These are phyloP conservation scores for Sitta carolinensis DNA, from an alignment of 2,797 vertebrate species.

Conservation along the genomic window DNA sequence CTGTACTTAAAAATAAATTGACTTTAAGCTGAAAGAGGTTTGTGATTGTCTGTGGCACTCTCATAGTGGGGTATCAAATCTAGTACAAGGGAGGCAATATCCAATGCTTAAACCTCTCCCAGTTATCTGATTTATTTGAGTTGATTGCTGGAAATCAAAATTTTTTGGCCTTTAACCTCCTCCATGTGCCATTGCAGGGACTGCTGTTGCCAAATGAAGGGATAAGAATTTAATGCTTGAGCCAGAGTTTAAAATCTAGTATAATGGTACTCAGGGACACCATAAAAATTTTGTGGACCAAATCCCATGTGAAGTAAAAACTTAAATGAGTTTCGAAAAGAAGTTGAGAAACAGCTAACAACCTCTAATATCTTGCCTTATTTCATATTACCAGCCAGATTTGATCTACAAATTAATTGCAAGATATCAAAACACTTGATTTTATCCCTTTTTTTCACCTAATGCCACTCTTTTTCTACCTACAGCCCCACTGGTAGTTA, in stretches of 20 bases:
- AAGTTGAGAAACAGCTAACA: not conserved
- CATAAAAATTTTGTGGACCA: not conserved
- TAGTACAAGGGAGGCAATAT: not conserved
- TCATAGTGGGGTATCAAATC: not conserved
- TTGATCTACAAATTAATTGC: not conserved
- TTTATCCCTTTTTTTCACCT: not conserved
- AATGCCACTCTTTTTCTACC: not conserved
- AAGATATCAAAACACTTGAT: not conserved
- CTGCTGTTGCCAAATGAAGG: not conserved
- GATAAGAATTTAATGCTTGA: not conserved
- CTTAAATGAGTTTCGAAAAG: not conserved
- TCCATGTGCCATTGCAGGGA: not conserved
- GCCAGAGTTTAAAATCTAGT: not conserved
- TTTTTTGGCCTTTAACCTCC: not conserved
- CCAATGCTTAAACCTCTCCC: not conserved
- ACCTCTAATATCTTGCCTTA: not conserved
- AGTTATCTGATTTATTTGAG: not conserved
- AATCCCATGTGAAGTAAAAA: not conserved
- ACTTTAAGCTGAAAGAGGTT: not conserved
- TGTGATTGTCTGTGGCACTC: not conserved
- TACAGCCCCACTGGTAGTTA: not conserved
- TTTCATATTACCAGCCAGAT: not conserved
- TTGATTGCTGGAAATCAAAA: not conserved
- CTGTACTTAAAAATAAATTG: not conserved
- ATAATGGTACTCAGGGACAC: not conserved